Evolutionary conservation across 1,140 invertebrate species (phyloP).

Genomic region (Zaprionus ghesquierei): DNA sequence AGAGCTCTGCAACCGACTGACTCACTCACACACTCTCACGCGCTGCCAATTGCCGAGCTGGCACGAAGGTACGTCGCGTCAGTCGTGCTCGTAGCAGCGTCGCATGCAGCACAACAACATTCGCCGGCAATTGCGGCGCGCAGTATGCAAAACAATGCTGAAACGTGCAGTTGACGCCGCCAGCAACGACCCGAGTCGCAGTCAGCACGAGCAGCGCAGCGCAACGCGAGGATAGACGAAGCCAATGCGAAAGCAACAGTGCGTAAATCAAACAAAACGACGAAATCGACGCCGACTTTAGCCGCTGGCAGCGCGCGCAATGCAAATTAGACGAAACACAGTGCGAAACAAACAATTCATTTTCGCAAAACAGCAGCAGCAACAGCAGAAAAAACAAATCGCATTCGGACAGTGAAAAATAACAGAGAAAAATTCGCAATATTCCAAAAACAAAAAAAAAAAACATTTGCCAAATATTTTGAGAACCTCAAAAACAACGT

Average conservation of each 20-base stretch:
- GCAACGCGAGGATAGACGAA: neutral
- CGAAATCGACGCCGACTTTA: neutral
- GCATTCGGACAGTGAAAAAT: constrained; percentile 69
- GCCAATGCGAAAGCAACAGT: constrained; percentile 25
- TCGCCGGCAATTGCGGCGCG: constrained; percentile 67
- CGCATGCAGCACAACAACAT: constrained; percentile 75
- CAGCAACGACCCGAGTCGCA: constrained; percentile 9
- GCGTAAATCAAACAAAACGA: neutral
- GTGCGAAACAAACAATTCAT: constrained; percentile 71
- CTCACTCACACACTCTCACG: constrained; percentile 12
- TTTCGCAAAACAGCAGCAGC: constrained; percentile 12
- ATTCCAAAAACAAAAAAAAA: neutral
- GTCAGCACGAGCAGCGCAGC: constrained; percentile 6
- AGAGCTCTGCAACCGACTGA: neutral
- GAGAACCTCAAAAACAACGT: constrained; percentile 62
- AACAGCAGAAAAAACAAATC: constrained; percentile 54
- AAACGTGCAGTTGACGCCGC: constrained; percentile 67
- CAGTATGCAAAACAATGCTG: constrained; percentile 79
- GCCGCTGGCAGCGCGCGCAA: constrained; percentile 37
- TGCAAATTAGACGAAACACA: constrained; percentile 64
- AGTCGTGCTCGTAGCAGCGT: constrained; percentile 52
- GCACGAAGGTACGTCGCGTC: constrained; percentile 50
- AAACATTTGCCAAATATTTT: constrained; percentile 71
- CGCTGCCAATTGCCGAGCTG: constrained; percentile 61
- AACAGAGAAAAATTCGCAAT: constrained; percentile 52